Base-by-base conservation (phyloP, 2,113 vertebrate species). In the Daubentonia madagascariensis region DNA sequence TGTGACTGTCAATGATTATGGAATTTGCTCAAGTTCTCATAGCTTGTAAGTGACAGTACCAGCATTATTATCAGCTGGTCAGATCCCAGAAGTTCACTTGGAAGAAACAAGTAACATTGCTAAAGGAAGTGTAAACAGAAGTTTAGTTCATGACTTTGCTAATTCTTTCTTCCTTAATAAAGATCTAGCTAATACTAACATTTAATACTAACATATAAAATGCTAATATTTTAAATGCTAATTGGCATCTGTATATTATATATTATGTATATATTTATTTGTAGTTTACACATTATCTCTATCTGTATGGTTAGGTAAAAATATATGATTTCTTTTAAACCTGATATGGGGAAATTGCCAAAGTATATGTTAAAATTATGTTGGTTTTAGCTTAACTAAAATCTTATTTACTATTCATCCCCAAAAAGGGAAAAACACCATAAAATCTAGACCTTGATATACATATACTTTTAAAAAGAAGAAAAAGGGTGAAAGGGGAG, bases 321-420 rank as follows among this genome's bases (percentile, higher is more conserved):
- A 59, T 40, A 67, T 6, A n/a, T 40, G 13, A 50, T 50, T 83
- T 45, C 68, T 70, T 68, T 17, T 84, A 95, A 70, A 14, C 43
- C 16, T 84, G 20, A 87, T 88, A 78, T 65, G 50, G 11, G 22
- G 10, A 91, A 72, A 40, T 78, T 65, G 35, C n/a, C 45, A 83
- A 87, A 93, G n/a, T 91, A 65, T 32, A 57, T 76, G 59, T 37
- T n/a, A 91, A 96, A 80, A 85, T 37, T 94, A 52, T 40, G 30
- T 68, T 95, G n/a, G 14, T 28, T 95, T 43, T 65, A 43, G 45
- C 67, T 83, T 73, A 79, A 63, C 30, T 79, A 79, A 78, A 93
- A 84, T 88, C 88, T 94, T 17, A 97, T 91, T 72, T 12, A 63
- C 17, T 85, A 25, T 80, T 92, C 54, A 68, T 68, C 35, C 35